Evolutionary conservation across 2,113 vertebrate genomes (phyloP), one percentile per base, ranked within the genome.

Genomic region (Agapornis roseicollis): DNA sequence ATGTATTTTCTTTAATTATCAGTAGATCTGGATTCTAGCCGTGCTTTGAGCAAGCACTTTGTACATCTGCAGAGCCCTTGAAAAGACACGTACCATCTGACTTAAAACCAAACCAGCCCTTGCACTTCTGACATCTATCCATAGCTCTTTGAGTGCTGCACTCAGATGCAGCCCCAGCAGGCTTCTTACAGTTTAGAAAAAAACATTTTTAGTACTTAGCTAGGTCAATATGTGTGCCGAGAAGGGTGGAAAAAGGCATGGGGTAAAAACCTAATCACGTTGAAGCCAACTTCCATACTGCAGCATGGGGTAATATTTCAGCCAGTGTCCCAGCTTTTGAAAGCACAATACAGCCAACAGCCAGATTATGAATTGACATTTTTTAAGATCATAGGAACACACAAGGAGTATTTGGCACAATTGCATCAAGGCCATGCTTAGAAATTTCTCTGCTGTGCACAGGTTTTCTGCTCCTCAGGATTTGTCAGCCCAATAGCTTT

Each of bases 321-420:
- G 71, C 39, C 69, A 4, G 5, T 41, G 65, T 28, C 76, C 82
- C 76, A 84, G 33, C 77, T 90, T 93, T 68, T 65, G 83, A 74
- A 74, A 79, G 55, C 37, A 31, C 1, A 2, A 11, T 85, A 42
- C 47, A 35, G 33, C 56, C 56, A 71, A 44, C 12, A 47, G n/a
- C n/a, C 24, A 70, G 71, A 56, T 49, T 39, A 31, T 42, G 68
- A 49, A 35, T 20, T 4, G 8, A 81, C 18, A 47, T 84, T 93
- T 90, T 76, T 52, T 37, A 47, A 76, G 85, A 92, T 93, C 90
- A 93, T 9, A 90, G 72, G 80, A 60, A 58, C 90, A 61, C 82
- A n/a, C 82, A 18, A 87, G 79, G 80, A 96, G 55, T 35, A 78
- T 95, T 93, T 86, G 90, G 69, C 80, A 96, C 68, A 88, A 23